Evolutionary conservation across 2,113 vertebrate genomes (phyloP), one percentile per base, ranked within the genome.

Genomic region (Pyxicephalus adspersus): DNA sequence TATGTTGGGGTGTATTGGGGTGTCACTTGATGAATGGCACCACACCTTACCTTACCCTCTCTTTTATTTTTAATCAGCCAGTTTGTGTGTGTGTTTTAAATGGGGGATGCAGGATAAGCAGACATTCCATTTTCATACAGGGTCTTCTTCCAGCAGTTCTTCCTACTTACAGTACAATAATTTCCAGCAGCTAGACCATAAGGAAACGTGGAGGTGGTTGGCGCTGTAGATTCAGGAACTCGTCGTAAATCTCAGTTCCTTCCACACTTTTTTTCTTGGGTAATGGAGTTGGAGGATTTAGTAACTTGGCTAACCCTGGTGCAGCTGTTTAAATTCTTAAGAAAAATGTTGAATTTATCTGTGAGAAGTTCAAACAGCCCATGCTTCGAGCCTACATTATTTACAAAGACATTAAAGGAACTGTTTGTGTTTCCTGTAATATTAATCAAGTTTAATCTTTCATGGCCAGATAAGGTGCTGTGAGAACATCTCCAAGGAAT

Each of bases 311-410:
- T 68, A 57, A 23, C 51, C 64, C 51, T 38, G 51, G 31, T 60
- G 31, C 26, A 2, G 25, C 58, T 72, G 57, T 64, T 80, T 72
- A 80, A 61, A 64, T 67, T 28, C 3, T 63, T 23, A 28, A 58
- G 66, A 63, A 78, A 67, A 22, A 75, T 67, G 76, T 51, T 3
- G 68, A 55, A 70, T 80, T 71, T 80, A 70, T 71, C 55, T 70
- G 65, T 72, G 55, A 67, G 77, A 80, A 54, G 67, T 80, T 64
- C 45, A 71, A 34, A 71, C 55, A 64, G 15, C 18, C 7, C 25
- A 20, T 20, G 52, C 23, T 71, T 64, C 57, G 31, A 64, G 7
- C 50, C 45, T 20, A n/a, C 34, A 57, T 63, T 72, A 63, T 64
- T 80, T 80, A 31, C 38, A 50, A 64, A 26, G 78, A 57, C 29